phyloP scores from a whole-genome alignment of 2,797 vertebrate species.

The Manis crassicaudata region DNA sequence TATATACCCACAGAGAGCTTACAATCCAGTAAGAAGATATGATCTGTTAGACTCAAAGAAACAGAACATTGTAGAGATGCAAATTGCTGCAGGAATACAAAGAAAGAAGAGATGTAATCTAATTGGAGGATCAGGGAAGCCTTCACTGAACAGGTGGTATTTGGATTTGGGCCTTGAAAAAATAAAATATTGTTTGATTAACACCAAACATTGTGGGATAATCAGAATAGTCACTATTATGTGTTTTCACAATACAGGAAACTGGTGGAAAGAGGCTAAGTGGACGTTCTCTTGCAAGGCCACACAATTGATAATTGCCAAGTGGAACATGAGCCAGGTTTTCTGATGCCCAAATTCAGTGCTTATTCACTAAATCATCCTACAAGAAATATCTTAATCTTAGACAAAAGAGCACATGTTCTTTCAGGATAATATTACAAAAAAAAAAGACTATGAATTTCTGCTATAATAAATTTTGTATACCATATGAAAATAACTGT shows the following conservation, averaged over 20 bases:
- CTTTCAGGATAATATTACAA: not conserved
- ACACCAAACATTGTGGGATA: not conserved
- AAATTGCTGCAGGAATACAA: not conserved
- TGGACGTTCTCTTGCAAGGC: not conserved
- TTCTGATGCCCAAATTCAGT: slow-evolving; percentile 3
- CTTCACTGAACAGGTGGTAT: not conserved
- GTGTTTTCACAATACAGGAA: not conserved
- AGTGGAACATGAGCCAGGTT: not conserved
- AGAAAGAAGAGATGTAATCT: not conserved
- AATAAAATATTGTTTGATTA: not conserved
- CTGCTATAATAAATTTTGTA: not conserved
- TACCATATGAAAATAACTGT: slow-evolving; percentile 14
- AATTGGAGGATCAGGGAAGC: not conserved
- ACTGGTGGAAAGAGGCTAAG: not conserved
- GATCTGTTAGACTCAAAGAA: not conserved
- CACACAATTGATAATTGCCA: not conserved
- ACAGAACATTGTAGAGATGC: not conserved
- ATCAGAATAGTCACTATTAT: not conserved
- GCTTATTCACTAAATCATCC: not conserved
- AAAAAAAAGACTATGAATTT: not conserved
- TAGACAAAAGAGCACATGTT: not conserved
- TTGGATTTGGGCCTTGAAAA: slow-evolving; percentile 1
- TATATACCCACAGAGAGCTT: not conserved
- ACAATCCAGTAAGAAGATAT: not conserved
- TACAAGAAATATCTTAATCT: not conserved